phyloP scores from a whole-genome alignment of 2,888 invertebrate species.

The Eupeodes latifasciatus region DNA sequence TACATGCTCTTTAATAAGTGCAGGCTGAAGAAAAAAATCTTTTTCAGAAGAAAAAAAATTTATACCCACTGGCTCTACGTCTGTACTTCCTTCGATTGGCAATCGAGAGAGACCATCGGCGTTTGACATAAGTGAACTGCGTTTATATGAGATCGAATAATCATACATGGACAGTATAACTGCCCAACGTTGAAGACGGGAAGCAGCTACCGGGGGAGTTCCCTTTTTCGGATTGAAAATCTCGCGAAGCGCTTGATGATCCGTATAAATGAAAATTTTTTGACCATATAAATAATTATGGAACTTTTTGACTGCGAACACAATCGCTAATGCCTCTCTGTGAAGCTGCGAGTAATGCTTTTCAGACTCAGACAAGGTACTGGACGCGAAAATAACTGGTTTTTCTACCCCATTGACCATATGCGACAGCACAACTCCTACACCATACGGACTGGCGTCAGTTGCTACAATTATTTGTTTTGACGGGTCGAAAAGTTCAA shows the following conservation, averaged over 20 bases:
- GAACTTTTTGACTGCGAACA: conserved; percentile 82
- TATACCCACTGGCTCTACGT: background rate
- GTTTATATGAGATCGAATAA: conserved; percentile 11
- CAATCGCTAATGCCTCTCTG: conserved; percentile 79
- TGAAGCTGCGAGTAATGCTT: conserved; percentile 78
- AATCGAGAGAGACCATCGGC: conserved; percentile 5
- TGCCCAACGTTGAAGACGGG: conserved; percentile 80
- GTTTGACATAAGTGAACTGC: conserved; percentile 9
- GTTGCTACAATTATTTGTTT: conserved; percentile 27
- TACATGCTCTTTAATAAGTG: conserved; percentile 24
- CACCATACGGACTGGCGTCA: background rate
- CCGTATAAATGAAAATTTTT: conserved; percentile 51
- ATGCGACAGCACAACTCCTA: too few relatives aligned
- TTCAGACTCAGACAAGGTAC: conserved; percentile 49
- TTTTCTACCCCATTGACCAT: too few relatives aligned
- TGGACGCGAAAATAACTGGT: conserved; percentile 32
- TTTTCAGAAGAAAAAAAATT: conserved; percentile 14
- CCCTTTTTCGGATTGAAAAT: conserved; percentile 73
- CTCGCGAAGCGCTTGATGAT: conserved; percentile 71
- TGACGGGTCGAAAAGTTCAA: conserved; percentile 16
- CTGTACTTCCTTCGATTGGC: background rate
- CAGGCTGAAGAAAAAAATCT: conserved; percentile 13
- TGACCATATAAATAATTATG: conserved; percentile 62
- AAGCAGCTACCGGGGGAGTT: conserved; percentile 63
- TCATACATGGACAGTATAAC: conserved; percentile 27